phyloP scores from a whole-genome alignment of 2,888 invertebrate species.

The Ryuthela nishihirai region DNA sequence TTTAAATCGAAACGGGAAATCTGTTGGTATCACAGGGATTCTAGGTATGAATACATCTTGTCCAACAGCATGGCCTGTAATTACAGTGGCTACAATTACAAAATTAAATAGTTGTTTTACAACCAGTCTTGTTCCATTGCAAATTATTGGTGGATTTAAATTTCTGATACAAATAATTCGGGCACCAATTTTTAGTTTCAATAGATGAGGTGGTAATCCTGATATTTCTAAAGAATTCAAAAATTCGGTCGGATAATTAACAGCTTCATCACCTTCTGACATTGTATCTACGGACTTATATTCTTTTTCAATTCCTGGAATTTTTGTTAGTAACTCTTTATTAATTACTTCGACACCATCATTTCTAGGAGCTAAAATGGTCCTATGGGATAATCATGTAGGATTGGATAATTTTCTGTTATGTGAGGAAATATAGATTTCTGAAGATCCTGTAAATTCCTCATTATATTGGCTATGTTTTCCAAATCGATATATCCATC shows the following conservation, averaged over 20 bases:
- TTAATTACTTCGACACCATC: too few species aligned
- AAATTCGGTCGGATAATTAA: conserved; percentile 16
- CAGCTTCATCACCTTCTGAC: conserved; percentile 4
- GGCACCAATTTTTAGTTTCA: conserved; percentile 43
- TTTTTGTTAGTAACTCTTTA: too few species aligned
- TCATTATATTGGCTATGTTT: too few species aligned
- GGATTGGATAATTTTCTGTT: too few species aligned
- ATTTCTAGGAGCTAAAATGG: too few species aligned
- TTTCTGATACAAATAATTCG: conserved; percentile 43
- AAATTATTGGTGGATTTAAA: conserved; percentile 43
- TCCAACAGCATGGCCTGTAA: conserved; percentile 34
- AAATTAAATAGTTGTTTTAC: conserved; percentile 36
- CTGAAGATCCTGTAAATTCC: too few species aligned
- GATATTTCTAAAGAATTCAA: conserved; percentile 16
- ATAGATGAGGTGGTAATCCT: conserved; percentile 38
- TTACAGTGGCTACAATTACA: conserved; percentile 40
- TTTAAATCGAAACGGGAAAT: conserved; percentile 37
- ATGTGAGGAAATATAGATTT: too few species aligned
- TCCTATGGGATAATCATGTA: too few species aligned
- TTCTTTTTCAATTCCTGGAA: too few species aligned
- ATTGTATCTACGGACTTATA: conserved; percentile 11
- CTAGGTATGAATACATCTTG: conserved; percentile 40
- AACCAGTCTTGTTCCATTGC: conserved; percentile 44
- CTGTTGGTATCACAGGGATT: conserved; percentile 39
- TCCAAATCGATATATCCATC: too few species aligned